A percentile compares a stretch with the other conserved stretches of the same genome.
These are phyloP conservation scores for Carposina sasakii DNA, from an alignment of 1,140 invertebrate species.

Conservation along the genomic window DNA sequence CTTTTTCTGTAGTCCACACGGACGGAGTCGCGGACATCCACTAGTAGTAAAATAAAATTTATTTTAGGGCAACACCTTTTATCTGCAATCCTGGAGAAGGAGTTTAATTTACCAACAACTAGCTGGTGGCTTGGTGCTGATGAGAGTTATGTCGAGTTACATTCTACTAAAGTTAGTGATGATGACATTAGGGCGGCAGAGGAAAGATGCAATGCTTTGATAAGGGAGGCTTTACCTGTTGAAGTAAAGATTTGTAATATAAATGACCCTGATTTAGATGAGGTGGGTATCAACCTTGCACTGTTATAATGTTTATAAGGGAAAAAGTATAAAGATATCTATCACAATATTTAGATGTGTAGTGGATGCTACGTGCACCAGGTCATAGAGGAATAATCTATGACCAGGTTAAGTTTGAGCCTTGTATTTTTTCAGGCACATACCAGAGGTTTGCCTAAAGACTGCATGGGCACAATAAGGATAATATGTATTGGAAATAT, in stretches of 20 bases:
- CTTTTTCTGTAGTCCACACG: no score
- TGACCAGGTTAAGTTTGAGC: no score
- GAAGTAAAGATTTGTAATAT: slow-evolving; percentile 76
- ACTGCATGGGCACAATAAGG: slow-evolving; percentile 81
- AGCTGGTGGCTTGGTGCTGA: slow-evolving; percentile 87
- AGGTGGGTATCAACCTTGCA: slow-evolving; percentile 62
- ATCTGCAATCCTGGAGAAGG: slow-evolving; percentile 83
- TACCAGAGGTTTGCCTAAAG: slow-evolving; percentile 82
- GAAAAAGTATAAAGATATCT: no score
- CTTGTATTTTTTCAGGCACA: slow-evolving; percentile 51
- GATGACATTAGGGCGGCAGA: slow-evolving; percentile 75
- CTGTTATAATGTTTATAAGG: slow-evolving; percentile 13
- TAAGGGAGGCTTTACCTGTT: slow-evolving; percentile 76
- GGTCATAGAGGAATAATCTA: no score
- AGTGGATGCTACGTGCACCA: no score
- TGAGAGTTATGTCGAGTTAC: slow-evolving; percentile 78
- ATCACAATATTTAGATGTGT: no score
- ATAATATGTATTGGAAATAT: slow-evolving; percentile 82
- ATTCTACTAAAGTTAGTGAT: slow-evolving; percentile 63
- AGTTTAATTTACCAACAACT: slow-evolving; percentile 79
- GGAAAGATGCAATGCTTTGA: slow-evolving; percentile 78
- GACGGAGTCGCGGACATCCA: not conserved
- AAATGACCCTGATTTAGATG: slow-evolving; percentile 73
- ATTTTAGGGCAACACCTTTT: slow-evolving; percentile 84
- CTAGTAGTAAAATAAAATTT: not conserved